Percentiles rank a stretch among this genome's conserved stretches.
Evolutionary conservation across 2,888 invertebrate genomes (phyloP).

Genomic region (Smittia aterrima): DNA sequence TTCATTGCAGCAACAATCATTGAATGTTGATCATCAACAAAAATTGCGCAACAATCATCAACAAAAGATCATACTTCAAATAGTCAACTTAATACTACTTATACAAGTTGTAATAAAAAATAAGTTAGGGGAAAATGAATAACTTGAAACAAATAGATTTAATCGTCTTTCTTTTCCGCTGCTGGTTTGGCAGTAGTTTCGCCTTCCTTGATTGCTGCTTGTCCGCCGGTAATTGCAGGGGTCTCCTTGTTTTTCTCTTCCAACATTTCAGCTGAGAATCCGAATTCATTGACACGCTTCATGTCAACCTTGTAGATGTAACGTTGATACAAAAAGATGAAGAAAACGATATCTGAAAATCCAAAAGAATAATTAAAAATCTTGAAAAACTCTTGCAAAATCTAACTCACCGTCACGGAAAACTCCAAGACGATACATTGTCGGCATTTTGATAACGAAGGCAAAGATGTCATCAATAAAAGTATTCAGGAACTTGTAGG

Average conservation of each 20-base stretch:
- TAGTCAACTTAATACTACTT: too few relatives aligned
- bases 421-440: conserved; percentile 95
- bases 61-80: too few relatives aligned
- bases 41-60: too few relatives aligned
- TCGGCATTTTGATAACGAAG: conserved; percentile 99
- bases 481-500: conserved; percentile 98
- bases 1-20: too few relatives aligned
- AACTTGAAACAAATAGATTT: conserved; percentile 42
- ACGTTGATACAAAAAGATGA: conserved; percentile 97
- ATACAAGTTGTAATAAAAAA: background rate
- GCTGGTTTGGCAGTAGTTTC: conserved; percentile 46
- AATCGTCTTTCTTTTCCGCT: conserved; percentile 52
- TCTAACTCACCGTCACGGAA: conserved; percentile 87
- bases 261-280: conserved; percentile 92
- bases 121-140: background rate
- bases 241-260: conserved; percentile 51
- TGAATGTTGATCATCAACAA: too few relatives aligned
- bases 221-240: background rate
- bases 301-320: conserved; percentile 98
- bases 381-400: background rate
- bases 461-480: conserved; percentile 99
- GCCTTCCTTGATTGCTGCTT: background rate
- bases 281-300: conserved; percentile 94
- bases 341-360: conserved; percentile 80
- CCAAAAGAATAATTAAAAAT: background rate